These are phyloP conservation scores for Dromaius novaehollandiae DNA, from an alignment of 2,113 vertebrate species.

Conservation along the genomic window DNA sequence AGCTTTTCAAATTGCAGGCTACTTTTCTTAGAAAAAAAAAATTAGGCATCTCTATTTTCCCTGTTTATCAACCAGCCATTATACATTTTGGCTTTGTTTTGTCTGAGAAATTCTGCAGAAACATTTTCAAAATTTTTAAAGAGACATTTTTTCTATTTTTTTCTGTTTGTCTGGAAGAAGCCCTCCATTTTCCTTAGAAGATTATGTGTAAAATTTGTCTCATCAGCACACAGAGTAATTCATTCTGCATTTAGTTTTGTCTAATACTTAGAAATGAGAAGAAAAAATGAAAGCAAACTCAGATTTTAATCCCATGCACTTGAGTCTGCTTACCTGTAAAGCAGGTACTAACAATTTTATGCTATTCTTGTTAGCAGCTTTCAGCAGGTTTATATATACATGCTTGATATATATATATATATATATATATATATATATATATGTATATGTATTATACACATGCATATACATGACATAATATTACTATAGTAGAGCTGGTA, in stretches of 20 bases:
- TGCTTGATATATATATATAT: not conserved
- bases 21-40: not conserved
- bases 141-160: not conserved
- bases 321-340: not conserved
- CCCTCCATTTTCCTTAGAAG: not conserved
- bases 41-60: not conserved
- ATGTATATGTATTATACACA: not conserved
- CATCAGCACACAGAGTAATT: not conserved
- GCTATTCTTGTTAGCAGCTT: not conserved
- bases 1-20: not conserved
- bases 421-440: fast-evolving
- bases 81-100: not conserved
- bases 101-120: not conserved
- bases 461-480: not conserved
- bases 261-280: not conserved
- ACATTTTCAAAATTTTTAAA: not conserved
- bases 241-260: not conserved
- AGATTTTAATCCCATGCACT: not conserved
- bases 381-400: not conserved
- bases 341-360: not conserved
- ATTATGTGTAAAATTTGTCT: not conserved
- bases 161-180: not conserved
- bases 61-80: not conserved
- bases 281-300: not conserved
- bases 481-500: not conserved